phyloP scores from a whole-genome alignment of 2,888 invertebrate species.

The Drosophila merina region DNA sequence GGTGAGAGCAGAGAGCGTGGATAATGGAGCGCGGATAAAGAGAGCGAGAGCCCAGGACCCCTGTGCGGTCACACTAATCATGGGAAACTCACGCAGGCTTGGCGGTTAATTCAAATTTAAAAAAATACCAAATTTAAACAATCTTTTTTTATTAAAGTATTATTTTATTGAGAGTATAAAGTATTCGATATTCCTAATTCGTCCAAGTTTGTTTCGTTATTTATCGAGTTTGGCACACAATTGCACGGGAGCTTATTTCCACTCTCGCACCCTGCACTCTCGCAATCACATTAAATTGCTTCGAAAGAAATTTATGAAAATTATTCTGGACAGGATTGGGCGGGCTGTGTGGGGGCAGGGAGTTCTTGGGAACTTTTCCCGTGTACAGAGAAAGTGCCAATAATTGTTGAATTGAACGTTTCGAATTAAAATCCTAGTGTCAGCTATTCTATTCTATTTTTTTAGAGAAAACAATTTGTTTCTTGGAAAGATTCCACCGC shows the following conservation, averaged over 20 bases:
- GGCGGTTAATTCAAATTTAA: neutral
- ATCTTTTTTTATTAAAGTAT: too few species aligned
- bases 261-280: neutral
- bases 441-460: conserved; percentile 4
- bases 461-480: conserved; percentile 40
- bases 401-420: conserved; percentile 16
- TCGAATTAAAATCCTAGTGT: conserved; percentile 3
- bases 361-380: conserved; percentile 12
- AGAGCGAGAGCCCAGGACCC: neutral
- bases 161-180: conserved; percentile 18
- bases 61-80: neutral
- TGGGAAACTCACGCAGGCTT: neutral
- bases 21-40: neutral
- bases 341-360: conserved; percentile 9
- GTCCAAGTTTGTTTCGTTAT: conserved; percentile 16
- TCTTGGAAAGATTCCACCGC: conserved; percentile 26
- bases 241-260: conserved; percentile 29
- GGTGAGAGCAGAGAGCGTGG: neutral
- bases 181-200: neutral
- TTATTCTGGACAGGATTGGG: conserved; percentile 16
- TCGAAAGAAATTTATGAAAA: conserved; percentile 35
- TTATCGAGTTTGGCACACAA: conserved; percentile 46
- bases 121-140: neutral
- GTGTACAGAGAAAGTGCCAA: conserved; percentile 8
- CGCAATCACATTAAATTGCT: conserved; percentile 6